Conservation (phyloP, 2,888 invertebrate species). For the Acronicta leporina region DNA sequence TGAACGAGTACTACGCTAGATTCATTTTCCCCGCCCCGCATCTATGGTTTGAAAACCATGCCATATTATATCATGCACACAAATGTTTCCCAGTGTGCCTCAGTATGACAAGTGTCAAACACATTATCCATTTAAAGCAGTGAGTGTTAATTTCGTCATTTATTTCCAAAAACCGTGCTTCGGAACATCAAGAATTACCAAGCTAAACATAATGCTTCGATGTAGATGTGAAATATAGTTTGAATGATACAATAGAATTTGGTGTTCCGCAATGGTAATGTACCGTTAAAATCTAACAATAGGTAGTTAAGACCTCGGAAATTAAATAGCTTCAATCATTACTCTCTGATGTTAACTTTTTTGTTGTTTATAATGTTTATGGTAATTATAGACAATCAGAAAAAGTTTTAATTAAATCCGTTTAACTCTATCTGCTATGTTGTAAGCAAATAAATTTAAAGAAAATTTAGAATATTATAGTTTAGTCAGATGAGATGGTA, state of each 20-base stretch:
- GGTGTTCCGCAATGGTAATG: slow-evolving; percentile 28
- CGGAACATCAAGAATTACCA: slow-evolving; percentile 7
- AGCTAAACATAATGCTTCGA: slow-evolving; percentile 18
- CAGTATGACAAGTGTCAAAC: too few species aligned
- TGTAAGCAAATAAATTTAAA: slow-evolving; percentile 5
- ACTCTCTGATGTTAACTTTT: slow-evolving; percentile 17
- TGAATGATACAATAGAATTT: slow-evolving; percentile 42
- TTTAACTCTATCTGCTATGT: not conserved
- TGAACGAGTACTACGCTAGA: too few species aligned
- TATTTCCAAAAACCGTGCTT: too few species aligned
- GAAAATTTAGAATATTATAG: slow-evolving; percentile 10
- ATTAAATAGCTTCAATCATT: slow-evolving; percentile 36
- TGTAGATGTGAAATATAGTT: slow-evolving; percentile 29
- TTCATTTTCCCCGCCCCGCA: too few species aligned
- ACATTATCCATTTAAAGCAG: too few species aligned
- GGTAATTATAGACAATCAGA: not conserved
- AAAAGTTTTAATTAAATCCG: not conserved
- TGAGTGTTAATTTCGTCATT: too few species aligned
- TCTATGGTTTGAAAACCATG: too few species aligned
- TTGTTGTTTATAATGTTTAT: slow-evolving; percentile 6
- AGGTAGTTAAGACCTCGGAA: slow-evolving; percentile 37
- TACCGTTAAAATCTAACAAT: slow-evolving; percentile 45
- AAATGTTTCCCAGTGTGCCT: too few species aligned
- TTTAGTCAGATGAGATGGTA: slow-evolving; percentile 36
- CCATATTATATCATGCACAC: too few species aligned